These are phyloP conservation scores for Chaetura pelagica DNA, from an alignment of 2,113 vertebrate species.

Conservation along the genomic window DNA sequence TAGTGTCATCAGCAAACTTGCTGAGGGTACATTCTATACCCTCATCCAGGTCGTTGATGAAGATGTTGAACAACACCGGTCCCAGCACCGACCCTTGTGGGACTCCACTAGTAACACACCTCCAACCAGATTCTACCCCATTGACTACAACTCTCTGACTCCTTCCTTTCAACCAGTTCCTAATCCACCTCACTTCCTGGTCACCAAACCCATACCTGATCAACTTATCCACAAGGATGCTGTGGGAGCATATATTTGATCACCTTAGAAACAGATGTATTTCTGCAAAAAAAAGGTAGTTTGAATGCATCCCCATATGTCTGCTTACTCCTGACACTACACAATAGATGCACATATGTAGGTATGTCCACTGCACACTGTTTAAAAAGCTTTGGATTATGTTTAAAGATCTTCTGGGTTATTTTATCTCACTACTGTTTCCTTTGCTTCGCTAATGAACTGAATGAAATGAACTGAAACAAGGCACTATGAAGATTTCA, in stretches of 20 bases:
- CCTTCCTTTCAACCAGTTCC: too few species aligned
- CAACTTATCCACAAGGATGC: too few species aligned
- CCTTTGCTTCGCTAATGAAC: neutral
- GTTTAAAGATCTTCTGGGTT: neutral
- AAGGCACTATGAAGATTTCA: neutral
- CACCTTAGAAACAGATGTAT: neutral
- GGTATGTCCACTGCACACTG: neutral
- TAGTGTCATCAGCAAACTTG: too few species aligned
- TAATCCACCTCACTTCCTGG: too few species aligned
- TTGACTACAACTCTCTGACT: too few species aligned
- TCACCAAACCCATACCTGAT: too few species aligned
- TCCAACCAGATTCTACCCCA: too few species aligned
- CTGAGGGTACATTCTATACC: too few species aligned
- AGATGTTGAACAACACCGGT: too few species aligned
- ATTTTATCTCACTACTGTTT: neutral
- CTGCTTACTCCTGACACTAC: neutral
- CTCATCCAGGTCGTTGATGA: too few species aligned
- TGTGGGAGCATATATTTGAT: neutral
- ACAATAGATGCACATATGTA: neutral
- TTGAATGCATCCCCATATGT: neutral
- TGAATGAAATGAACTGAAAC: neutral
- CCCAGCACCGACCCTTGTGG: too few species aligned
- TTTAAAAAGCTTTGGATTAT: neutral
- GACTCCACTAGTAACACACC: too few species aligned
- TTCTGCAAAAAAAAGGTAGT: neutral